A percentile compares a stretch with the other conserved stretches of the same genome.
phyloP scores from a whole-genome alignment of 2,797 vertebrate species.

The Lepilemur ruficaudatus region DNA sequence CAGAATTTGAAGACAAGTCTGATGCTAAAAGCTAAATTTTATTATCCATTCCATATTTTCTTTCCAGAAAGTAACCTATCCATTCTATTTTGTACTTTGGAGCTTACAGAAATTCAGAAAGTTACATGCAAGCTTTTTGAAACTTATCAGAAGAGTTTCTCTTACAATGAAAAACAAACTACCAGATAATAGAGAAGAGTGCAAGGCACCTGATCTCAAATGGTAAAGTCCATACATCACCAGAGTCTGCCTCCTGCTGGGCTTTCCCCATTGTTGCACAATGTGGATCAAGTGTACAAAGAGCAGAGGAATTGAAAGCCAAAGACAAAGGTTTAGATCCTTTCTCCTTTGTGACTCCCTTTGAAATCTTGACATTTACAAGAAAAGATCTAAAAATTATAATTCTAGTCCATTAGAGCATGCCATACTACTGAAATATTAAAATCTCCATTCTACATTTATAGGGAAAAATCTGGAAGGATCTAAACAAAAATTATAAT shows the following conservation, averaged over 20 bases:
- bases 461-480: background rate
- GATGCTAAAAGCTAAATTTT: background rate
- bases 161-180: background rate
- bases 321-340: background rate
- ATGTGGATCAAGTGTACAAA: background rate
- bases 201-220: background rate
- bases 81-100: background rate
- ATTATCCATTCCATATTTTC: background rate
- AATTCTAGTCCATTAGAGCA: background rate
- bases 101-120: background rate
- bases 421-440: background rate
- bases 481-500: background rate
- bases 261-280: background rate
- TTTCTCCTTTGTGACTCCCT: background rate
- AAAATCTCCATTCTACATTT: background rate
- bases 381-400: background rate
- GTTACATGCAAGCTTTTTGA: background rate
- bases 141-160: background rate
- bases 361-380: background rate
- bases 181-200: background rate
- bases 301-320: background rate
- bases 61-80: background rate
- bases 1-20: background rate
- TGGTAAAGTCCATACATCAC: background rate
- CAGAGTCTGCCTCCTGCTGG: background rate